Conservation (phyloP, 1,140 invertebrate genomes). For the Delia radicum region DNA sequence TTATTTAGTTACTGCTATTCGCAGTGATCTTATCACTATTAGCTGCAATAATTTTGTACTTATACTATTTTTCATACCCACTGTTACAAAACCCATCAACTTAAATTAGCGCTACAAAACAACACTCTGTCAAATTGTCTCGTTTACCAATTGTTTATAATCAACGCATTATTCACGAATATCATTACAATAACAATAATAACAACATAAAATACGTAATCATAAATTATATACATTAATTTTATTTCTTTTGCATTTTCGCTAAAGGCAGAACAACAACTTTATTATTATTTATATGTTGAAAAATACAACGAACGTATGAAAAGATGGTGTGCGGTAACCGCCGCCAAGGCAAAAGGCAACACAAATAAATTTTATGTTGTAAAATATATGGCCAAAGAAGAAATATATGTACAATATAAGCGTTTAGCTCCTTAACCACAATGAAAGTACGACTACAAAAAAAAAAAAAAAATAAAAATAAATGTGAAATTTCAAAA, state of each 20-base stretch:
- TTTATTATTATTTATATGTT: conserved; percentile 27
- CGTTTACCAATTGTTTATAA: conserved; percentile 35
- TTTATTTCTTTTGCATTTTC: background rate
- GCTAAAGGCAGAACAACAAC: conserved; percentile 33
- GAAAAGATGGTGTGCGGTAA: background rate
- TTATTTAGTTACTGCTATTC: no score
- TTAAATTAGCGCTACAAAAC: conserved; percentile 5
- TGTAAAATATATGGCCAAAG: background rate
- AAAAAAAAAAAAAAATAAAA: background rate
- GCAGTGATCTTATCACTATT: no score
- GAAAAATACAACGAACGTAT: background rate
- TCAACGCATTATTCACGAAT: conserved; percentile 33
- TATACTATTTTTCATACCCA: no score
- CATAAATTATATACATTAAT: conserved; percentile 12
- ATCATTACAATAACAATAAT: conserved; percentile 26
- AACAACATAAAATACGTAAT: conserved; percentile 13
- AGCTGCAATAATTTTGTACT: no score
- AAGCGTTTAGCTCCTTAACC: conserved; percentile 1
- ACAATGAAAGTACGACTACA: background rate
- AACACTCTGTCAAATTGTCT: conserved; percentile 33
- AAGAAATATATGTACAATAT: background rate
- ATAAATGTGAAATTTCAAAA: background rate
- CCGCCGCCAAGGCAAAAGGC: background rate
- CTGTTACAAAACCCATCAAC: background rate
- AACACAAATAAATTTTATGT: background rate